Percentiles rank a stretch among this genome's conserved stretches.
Conservation (phyloP, 2,113 vertebrate genomes). For the Pyxicephalus adspersus region DNA sequence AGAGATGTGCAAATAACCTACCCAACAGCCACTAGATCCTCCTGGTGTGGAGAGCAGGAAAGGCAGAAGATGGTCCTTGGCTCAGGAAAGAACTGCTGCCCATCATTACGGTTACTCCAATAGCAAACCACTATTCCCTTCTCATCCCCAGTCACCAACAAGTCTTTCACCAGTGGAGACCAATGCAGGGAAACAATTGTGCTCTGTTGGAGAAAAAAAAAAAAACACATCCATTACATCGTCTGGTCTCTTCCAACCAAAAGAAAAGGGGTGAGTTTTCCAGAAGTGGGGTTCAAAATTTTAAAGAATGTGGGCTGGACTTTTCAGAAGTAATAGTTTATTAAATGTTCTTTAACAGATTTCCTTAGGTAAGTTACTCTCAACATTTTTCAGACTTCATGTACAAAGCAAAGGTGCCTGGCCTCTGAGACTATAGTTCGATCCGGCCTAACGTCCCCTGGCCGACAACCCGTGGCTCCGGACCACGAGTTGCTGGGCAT, state of each 20-base stretch:
- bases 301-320: neutral
- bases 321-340: too few relatives aligned
- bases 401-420: too few relatives aligned
- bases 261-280: too few relatives aligned
- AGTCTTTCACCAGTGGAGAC: slow-evolving; percentile 87
- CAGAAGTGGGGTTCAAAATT: too few relatives aligned
- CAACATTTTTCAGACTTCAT: too few relatives aligned
- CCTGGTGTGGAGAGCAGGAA: slow-evolving; percentile 88
- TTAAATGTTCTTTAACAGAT: too few relatives aligned
- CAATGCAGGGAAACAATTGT: slow-evolving; percentile 85
- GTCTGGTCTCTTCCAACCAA: neutral
- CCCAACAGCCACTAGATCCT: slow-evolving; percentile 88
- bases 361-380: too few relatives aligned
- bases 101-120: slow-evolving; percentile 87
- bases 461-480: too few relatives aligned
- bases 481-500: too few relatives aligned
- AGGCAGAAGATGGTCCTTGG: slow-evolving; percentile 90
- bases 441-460: too few relatives aligned
- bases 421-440: too few relatives aligned
- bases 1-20: slow-evolving; percentile 62
- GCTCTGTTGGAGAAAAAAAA: slow-evolving; percentile 69
- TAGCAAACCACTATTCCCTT: slow-evolving; percentile 89
- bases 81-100: slow-evolving; percentile 86
- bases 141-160: slow-evolving; percentile 91
- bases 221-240: neutral